Percentiles rank a stretch among this genome's conserved stretches.
phyloP scores from a whole-genome alignment of 2,888 invertebrate species.

The Caenorhabditis plicata region DNA sequence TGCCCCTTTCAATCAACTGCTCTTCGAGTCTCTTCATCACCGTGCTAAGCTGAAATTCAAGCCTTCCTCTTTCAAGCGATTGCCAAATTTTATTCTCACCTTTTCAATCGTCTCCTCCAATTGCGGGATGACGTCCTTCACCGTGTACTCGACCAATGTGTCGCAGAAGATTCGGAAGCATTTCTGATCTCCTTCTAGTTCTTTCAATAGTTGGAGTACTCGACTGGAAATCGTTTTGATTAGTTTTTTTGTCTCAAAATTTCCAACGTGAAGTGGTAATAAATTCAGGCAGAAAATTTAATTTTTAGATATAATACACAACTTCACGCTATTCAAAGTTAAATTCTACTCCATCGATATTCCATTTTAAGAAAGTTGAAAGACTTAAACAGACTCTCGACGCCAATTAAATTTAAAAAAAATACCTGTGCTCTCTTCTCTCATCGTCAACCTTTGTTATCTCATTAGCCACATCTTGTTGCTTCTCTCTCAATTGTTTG shows the following conservation, averaged over 20 bases:
- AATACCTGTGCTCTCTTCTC: constrained; percentile 35
- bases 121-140: constrained; percentile 41
- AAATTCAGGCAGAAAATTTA: too few species aligned
- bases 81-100: constrained; percentile 18
- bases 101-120: constrained; percentile 39
- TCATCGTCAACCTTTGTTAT: constrained; percentile 49
- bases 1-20: constrained; percentile 53
- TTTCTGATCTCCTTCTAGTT: constrained; percentile 42
- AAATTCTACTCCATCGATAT: background rate
- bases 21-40: constrained; percentile 39
- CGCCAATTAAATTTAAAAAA: too few species aligned
- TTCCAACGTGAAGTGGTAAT: background rate
- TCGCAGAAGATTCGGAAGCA: constrained; percentile 54
- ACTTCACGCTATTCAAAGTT: background rate
- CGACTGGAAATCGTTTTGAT: constrained; percentile 15
- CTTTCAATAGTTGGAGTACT: constrained; percentile 47
- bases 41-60: constrained; percentile 35
- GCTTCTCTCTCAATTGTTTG: constrained; percentile 53
- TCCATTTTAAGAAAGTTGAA: background rate
- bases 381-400: too few species aligned
- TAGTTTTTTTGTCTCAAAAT: background rate
- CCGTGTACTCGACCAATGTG: constrained; percentile 50
- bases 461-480: constrained; percentile 48
- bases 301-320: too few species aligned
- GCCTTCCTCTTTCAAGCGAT: background rate